Base-by-base conservation (phyloP, 2,888 invertebrate genomes). In the Eutolmus rufibarbis region DNA sequence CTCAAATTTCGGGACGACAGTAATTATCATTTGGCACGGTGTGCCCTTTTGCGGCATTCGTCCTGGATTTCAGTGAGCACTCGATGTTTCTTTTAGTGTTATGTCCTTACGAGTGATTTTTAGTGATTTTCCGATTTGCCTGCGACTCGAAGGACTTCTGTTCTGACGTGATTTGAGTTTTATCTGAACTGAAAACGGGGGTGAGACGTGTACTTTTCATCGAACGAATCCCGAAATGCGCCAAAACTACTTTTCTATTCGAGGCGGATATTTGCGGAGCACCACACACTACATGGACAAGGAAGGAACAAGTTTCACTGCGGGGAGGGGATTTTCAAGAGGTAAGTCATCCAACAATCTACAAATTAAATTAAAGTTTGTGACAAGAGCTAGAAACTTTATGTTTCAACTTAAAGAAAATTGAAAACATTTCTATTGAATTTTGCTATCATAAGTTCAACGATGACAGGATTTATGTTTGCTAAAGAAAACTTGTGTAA, bases 231-330 rank as follows among this genome's bases (percentile, higher is more conserved):
- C 23, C 12, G 51, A 57, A 28, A 82, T 82, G 82, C 82, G 82
- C 14, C 82, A 82, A 37, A 82, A 82, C 56, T 82, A 57, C 37
- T 82, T 82, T 57, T 82, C 82, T 9, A 82, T 82, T 66, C 82
- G 82, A 16, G 66, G 66, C 14, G 82, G 82, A 0, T 66, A 57
- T 19, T 37, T 82, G 34, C 9, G 82, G 16, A 82, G 66, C 51
- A 57, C 82, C 12, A 82, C 37, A 19, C 57, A 82, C 31, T 82
- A 37, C 23, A 34, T 56, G 28, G 82, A 82, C 1, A 66, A 82
- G n/a, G 19, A 23, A 12, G 28, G 23, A 8, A 8, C 34, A 76
- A 76, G 51, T 51, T 51, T 51, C 51, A 19, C 7, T 1, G 2
- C n/a, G 8, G 40, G 76, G 5, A 28, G 76, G 14, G 76, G 40